Evolutionary conservation across 2,888 invertebrate species (phyloP).

Genomic region (Drosophila subsilvestris): DNA sequence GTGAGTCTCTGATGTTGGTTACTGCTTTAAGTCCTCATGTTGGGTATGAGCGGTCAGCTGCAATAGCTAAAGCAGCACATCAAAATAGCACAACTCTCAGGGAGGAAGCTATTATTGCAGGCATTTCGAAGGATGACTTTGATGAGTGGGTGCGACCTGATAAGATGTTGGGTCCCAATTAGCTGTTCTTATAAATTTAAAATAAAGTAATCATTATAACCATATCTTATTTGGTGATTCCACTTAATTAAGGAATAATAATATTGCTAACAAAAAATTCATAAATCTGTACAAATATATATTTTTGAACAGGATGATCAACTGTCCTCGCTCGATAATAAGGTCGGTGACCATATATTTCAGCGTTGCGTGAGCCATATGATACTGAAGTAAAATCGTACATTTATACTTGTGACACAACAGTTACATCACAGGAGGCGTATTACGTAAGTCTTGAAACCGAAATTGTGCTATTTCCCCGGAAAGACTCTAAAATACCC

Average conservation of each 20-base stretch:
- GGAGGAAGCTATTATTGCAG: conserved; percentile 92
- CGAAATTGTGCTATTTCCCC: neutral
- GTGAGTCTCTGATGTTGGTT: conserved; percentile 97
- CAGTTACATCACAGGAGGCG: conserved; percentile 89
- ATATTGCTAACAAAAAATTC: neutral
- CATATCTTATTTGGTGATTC: neutral
- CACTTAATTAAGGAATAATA: neutral
- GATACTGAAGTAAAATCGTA: conserved; percentile 87
- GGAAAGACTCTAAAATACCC: neutral
- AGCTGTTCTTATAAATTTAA: neutral
- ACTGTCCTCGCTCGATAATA: conserved; percentile 91
- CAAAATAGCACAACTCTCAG: conserved; percentile 94
- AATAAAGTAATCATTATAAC: neutral
- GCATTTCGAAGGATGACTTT: conserved; percentile 93
- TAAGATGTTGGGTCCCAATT: conserved; percentile 89
- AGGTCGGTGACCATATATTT: conserved; percentile 90
- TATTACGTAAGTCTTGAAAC: conserved; percentile 86
- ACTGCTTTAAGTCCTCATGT: conserved; percentile 98
- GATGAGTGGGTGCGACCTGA: conserved; percentile 94
- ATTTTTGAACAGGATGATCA: conserved; percentile 88
- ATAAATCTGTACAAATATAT: neutral
- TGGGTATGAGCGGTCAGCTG: conserved; percentile 97
- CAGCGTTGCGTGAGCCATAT: conserved; percentile 89
- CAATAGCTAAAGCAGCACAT: conserved; percentile 98
- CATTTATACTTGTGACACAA: conserved; percentile 91